Evolutionary conservation across 2,888 invertebrate genomes (phyloP), one percentile per base, ranked within the genome.

Genomic region (Cenopis cana): DNA sequence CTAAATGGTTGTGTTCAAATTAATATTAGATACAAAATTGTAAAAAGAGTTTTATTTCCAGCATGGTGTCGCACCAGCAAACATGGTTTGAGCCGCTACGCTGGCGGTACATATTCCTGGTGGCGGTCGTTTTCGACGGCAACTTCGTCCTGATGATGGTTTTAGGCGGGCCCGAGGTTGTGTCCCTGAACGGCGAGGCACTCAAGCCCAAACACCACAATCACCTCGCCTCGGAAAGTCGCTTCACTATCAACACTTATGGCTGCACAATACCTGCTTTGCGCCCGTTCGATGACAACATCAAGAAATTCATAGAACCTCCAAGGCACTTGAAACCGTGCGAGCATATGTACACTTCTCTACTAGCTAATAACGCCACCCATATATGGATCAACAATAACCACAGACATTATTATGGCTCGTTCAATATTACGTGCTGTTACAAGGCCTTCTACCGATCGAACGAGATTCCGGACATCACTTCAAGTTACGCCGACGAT

Each of bases 261-360:
- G 96, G 96, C 20, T 96, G 96, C 81, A 94, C 94, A 10, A 96
- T 96, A 76, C 95, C 96, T 0, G 94, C 94, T 1, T 86, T 96
- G 77, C 91, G 94, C 75, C 94, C 96, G 0, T 94, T 95, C 76
- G 95, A 96, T 80, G 85, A 91, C 8, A 86, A 89, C 52, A 89
- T 96, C 38, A 90, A 86, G 75, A 89, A 90, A 74, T 96, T 94
- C 77, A 91, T 95, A 57, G 83, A 86, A 65, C 85, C 86, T 12
- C 94, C 94, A 9, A 85, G 87, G 36, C 84, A 87, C 9, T 84
- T 95, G 33, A 87, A 89, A 52, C 94, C 94, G 76, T 95, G 95
- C 74, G 86, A 90, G n/a, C 91, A 90, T 49, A 83, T 82, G 36
- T 90, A 89, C 73, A 86, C 91, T 18, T 92, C 95, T 0, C 84